These are phyloP conservation scores for Eciton burchellii DNA, from an alignment of 1,140 invertebrate species.

Conservation along the genomic window DNA sequence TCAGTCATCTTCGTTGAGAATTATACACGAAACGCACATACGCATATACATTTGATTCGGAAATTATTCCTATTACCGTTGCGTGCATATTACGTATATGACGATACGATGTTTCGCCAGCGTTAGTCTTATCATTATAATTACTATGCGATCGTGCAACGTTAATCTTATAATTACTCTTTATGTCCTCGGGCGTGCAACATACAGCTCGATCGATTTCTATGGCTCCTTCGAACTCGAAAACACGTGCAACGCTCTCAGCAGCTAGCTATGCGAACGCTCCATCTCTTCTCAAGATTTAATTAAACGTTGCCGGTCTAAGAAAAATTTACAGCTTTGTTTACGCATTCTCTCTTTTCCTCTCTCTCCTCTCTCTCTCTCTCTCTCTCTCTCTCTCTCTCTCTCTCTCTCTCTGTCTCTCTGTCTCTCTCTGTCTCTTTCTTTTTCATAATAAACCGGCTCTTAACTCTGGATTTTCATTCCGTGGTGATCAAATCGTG, in stretches of 20 bases:
- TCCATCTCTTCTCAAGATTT: constrained; percentile 47
- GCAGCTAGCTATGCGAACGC: constrained; percentile 17
- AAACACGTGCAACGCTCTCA: constrained; percentile 25
- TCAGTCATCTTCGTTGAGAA: constrained; percentile 6
- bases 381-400: too few species aligned
- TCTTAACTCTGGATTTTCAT: constrained; percentile 58
- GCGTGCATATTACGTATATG: neutral
- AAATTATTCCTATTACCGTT: neutral
- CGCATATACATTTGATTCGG: neutral
- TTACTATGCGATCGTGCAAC: too few species aligned
- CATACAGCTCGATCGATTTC: constrained; percentile 24
- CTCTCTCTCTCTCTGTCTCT: too few species aligned
- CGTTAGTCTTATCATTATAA: neutral
- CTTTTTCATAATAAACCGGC: constrained; percentile 45
- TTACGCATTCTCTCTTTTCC: too few species aligned
- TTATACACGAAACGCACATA: neutral
- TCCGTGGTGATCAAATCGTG: constrained; percentile 67
- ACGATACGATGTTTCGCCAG: neutral
- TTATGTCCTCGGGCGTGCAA: constrained; percentile 7
- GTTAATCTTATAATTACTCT: constrained; percentile 22
- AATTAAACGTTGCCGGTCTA: constrained; percentile 53
- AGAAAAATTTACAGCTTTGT: constrained; percentile 79
- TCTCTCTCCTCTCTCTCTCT: too few species aligned
- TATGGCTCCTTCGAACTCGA: constrained; percentile 8
- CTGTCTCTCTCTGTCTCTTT: too few species aligned